Evolutionary conservation across 1,140 invertebrate species (phyloP).

Genomic region (Bombus affinis): DNA sequence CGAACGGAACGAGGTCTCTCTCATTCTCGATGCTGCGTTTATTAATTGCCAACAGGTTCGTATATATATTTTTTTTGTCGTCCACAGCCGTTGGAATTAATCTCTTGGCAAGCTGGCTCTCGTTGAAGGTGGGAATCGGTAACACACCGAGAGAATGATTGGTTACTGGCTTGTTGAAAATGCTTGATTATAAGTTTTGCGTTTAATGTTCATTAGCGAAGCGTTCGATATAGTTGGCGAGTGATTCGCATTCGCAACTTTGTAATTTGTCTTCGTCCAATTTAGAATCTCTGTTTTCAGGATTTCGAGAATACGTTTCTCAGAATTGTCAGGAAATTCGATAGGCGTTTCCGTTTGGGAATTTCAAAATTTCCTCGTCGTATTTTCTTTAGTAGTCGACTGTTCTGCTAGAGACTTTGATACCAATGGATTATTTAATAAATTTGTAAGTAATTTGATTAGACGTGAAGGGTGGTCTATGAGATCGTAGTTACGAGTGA

Average conservation of each 20-base stretch:
- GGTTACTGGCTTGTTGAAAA: neutral
- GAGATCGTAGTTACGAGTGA: constrained; percentile 1
- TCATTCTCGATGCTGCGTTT: constrained; percentile 19
- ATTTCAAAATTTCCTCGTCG: constrained; percentile 23
- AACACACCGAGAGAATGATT: constrained; percentile 4
- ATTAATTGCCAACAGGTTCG: constrained; percentile 9
- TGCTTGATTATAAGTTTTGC: constrained; percentile 32
- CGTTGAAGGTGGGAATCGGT: constrained; percentile 1
- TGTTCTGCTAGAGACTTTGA: too few relatives aligned
- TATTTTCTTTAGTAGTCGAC: too few relatives aligned
- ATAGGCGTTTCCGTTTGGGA: neutral
- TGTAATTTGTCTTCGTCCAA: neutral
- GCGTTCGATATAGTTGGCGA: neutral
- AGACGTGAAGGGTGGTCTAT: too few relatives aligned
- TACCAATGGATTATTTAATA: too few relatives aligned
- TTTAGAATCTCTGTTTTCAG: neutral
- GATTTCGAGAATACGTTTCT: neutral
- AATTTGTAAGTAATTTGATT: too few relatives aligned
- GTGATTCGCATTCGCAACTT: neutral
- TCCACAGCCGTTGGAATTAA: neutral
- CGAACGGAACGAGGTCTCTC: constrained; percentile 20
- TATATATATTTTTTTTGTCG: neutral
- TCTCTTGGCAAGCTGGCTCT: neutral
- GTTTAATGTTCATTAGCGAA: neutral
- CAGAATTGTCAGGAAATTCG: neutral